These are phyloP conservation scores for Dolomedes plantarius DNA, from an alignment of 2,888 invertebrate species.

Conservation along the genomic window DNA sequence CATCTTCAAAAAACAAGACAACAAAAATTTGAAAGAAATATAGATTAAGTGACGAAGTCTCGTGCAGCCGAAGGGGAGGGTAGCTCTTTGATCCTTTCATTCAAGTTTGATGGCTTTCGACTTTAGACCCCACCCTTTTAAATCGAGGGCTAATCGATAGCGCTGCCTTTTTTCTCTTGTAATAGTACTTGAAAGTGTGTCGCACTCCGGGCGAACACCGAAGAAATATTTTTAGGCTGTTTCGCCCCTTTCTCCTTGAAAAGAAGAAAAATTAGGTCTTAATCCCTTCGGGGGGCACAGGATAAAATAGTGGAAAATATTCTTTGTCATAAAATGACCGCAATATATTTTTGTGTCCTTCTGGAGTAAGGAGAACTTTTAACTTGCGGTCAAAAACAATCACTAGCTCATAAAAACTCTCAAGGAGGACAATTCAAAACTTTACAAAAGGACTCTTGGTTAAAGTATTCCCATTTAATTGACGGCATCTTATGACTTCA, in stretches of 20 bases:
- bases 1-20: slow-evolving; percentile 1
- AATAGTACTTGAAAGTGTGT: slow-evolving; percentile 48
- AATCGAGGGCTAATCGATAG: slow-evolving; percentile 61
- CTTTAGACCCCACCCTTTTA: slow-evolving; percentile 49
- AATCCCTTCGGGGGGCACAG: background rate
- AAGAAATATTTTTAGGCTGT: slow-evolving; percentile 29
- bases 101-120: slow-evolving; percentile 42
- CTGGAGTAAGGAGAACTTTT: background rate
- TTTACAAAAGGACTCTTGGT: no score
- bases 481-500: no score
- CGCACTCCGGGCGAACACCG: slow-evolving; percentile 11
- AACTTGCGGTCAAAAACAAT: background rate
- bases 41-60: slow-evolving; percentile 39
- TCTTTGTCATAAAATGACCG: slow-evolving; percentile 9
- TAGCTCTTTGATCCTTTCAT: slow-evolving; percentile 42
- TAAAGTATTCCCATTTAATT: no score
- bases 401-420: background rate
- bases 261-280: slow-evolving; percentile 13
- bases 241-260: background rate
- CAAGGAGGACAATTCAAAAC: no score
- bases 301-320: slow-evolving; percentile 7
- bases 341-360: background rate
- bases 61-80: background rate
- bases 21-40: slow-evolving; percentile 24
- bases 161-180: slow-evolving; percentile 11